These are phyloP conservation scores for Leguminivora glycinivorella DNA, from an alignment of 1,140 invertebrate genomes.

Conservation along the genomic window DNA sequence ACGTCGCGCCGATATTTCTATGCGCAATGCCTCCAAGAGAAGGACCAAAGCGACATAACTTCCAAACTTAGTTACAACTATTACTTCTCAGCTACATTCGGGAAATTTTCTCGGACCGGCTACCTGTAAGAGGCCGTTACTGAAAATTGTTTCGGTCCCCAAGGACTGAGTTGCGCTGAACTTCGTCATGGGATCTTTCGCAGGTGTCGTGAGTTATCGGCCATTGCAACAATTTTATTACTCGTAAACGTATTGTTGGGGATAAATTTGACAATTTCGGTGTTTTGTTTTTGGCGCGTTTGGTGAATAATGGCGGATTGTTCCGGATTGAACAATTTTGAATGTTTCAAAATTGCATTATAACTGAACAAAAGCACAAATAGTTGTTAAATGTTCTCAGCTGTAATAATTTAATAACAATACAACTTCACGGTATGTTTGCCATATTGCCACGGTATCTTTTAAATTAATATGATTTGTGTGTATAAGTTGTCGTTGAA, in stretches of 20 bases:
- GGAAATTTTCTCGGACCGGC: constrained; percentile 51
- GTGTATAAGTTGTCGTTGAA: too few relatives aligned
- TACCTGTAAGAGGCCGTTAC: constrained; percentile 55
- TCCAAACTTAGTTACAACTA: neutral
- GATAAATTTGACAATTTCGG: constrained; percentile 26
- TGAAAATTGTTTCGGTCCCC: constrained; percentile 62
- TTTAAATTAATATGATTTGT: too few relatives aligned
- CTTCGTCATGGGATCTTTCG: constrained; percentile 47
- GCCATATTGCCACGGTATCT: too few relatives aligned
- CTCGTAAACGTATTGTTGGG: constrained; percentile 39
- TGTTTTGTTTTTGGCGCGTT: constrained; percentile 22
- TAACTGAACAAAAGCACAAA: neutral
- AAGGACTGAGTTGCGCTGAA: constrained; percentile 46
- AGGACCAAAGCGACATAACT: neutral
- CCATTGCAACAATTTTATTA: constrained; percentile 53
- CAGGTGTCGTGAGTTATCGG: constrained; percentile 63
- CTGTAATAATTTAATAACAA: too few relatives aligned
- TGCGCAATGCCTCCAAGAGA: constrained; percentile 43
- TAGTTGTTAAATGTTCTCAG: too few relatives aligned
- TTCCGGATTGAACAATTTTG: neutral
- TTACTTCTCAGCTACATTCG: neutral
- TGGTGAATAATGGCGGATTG: constrained; percentile 7
- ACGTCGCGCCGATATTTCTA: constrained; percentile 53
- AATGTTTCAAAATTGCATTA: neutral
- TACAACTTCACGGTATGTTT: too few relatives aligned